Percentiles rank a stretch among this genome's conserved stretches.
phyloP scores from a whole-genome alignment of 2,888 invertebrate species.

The Rhamnusium bicolor region DNA sequence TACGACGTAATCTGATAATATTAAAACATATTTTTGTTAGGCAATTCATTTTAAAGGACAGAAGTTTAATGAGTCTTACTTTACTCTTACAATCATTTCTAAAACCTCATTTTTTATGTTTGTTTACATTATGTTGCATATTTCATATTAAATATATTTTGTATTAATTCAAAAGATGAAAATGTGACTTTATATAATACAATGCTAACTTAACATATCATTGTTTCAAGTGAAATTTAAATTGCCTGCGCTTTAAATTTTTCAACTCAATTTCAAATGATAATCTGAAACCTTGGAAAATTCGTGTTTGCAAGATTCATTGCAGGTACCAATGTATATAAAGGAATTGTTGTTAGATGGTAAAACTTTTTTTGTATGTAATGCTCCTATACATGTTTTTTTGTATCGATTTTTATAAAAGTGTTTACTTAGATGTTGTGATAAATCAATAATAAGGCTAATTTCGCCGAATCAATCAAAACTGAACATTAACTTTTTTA shows the following conservation, averaged over 20 bases:
- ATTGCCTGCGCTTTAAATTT: neutral
- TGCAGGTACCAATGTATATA: conserved; percentile 57
- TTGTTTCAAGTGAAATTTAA: neutral
- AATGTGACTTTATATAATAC: neutral
- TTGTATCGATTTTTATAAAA: conserved; percentile 18
- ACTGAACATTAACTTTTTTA: neutral
- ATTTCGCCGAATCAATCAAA: conserved; percentile 45
- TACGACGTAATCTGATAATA: too few species aligned
- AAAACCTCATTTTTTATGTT: too few species aligned
- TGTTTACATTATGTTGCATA: too few species aligned
- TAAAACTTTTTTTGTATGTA: neutral
- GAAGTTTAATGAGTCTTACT: too few species aligned
- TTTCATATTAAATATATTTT: neutral
- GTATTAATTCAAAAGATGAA: neutral
- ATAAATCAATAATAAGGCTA: conserved; percentile 49
- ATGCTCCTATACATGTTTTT: conserved; percentile 10
- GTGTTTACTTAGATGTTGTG: conserved; percentile 38
- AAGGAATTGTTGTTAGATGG: conserved; percentile 27
- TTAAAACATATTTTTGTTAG: too few species aligned
- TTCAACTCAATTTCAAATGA: neutral
- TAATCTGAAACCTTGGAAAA: conserved; percentile 6
- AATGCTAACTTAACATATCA: too few species aligned
- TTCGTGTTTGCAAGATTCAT: conserved; percentile 45
- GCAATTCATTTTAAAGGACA: neutral
- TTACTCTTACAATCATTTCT: too few species aligned